Evolutionary conservation across 1,140 invertebrate genomes (phyloP), one percentile per base, ranked within the genome.

Genomic region (Trichonephila clavata): DNA sequence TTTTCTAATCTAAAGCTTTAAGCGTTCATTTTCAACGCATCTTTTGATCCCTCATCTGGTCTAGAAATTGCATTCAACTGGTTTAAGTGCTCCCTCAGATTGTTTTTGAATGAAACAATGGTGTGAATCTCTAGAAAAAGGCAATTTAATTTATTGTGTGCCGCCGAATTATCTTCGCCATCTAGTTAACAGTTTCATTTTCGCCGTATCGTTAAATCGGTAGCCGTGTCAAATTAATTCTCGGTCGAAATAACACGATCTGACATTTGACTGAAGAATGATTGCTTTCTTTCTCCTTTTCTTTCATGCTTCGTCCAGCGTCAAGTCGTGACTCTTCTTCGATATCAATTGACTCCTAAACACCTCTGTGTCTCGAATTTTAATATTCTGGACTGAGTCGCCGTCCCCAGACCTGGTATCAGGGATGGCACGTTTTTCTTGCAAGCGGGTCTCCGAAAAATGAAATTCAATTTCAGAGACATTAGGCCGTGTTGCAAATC

Each of bases 211-310:
- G 81, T 57, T 83, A 59, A 59, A 83, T 59, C 43, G 71, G 71
- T 77, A 77, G 71, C 71, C 71, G 27, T 77, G 71, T 77, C 71
- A 77, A 77, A 77, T 57, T 57, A 83, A 59, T 83, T 83, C 81
- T 50, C 39, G 43, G 81, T 50, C 81, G 39, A n/a, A 83, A 57
- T 83, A 57, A 83, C 81, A 83, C 81, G 81, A 83, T 83, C 43
- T 83, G 81, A 83, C 81, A 83, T 83, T 83, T 83, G 81, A 83
- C 81, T 83, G 81, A 20, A 59, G 77, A 57, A 59, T 57, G 50
- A 50, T 57, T 57, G 81, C 18, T 50, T 81, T 81, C 18, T 18
- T 32, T 77, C 14, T 5, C 24, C 27, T 77, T 77, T 77, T 32
- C 24, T 77, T 77, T n/a, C 20, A 83, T 83, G 81, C 43, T 57